Evolutionary conservation across 2,113 vertebrate species (phyloP).

Genomic region (Dicerorhinus sumatrensis): DNA sequence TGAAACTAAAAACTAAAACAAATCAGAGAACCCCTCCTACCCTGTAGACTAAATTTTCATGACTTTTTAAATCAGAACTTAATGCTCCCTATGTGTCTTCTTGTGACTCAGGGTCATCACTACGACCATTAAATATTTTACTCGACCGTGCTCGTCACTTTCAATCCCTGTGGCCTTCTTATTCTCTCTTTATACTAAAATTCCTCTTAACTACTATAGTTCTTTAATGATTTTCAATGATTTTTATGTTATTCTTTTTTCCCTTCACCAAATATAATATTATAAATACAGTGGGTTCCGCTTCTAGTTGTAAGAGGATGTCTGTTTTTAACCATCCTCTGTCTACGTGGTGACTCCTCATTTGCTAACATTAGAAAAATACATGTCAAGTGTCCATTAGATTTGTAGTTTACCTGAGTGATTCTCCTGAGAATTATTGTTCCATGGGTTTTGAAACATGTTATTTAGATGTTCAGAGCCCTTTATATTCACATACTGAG

Average conservation of each 20-base stretch:
- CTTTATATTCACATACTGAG: not conserved
- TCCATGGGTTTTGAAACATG: not conserved
- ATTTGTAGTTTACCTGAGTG: not conserved
- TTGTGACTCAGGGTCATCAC: not conserved
- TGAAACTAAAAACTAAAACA: not conserved
- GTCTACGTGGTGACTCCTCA: not conserved
- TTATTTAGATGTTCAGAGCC: not conserved
- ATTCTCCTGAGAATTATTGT: conserved; percentile 24
- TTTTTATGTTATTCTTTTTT: not conserved
- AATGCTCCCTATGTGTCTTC: not conserved
- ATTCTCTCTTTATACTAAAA: not conserved
- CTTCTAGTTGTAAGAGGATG: not conserved
- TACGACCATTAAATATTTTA: not conserved
- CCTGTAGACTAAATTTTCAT: not conserved
- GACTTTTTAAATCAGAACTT: not conserved
- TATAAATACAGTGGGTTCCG: not conserved
- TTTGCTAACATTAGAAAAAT: not conserved
- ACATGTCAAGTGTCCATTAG: not conserved
- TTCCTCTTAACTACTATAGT: not conserved
- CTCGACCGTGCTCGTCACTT: not conserved
- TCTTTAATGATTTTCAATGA: not conserved
- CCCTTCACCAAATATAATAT: not conserved
- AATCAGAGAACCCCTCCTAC: not conserved
- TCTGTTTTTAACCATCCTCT: not conserved
- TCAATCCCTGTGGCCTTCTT: not conserved